These are phyloP conservation scores for Champsocephalus gunnari DNA, from an alignment of 2,797 vertebrate genomes.

Conservation along the genomic window DNA sequence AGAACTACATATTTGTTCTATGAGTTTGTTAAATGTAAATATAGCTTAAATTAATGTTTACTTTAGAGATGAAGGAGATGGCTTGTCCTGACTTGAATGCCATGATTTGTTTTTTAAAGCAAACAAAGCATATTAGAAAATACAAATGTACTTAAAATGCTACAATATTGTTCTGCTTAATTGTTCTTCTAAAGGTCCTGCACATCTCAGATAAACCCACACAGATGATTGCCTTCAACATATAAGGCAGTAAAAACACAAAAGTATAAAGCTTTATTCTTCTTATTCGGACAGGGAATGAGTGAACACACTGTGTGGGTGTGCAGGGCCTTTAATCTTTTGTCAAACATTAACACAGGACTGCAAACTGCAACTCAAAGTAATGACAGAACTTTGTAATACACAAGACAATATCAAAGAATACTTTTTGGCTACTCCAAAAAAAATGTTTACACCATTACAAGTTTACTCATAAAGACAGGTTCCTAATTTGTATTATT, in stretches of 20 bases:
- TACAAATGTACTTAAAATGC: not conserved
- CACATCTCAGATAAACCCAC: not conserved
- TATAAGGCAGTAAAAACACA: not conserved
- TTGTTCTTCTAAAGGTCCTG: not conserved
- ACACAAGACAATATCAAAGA: not conserved
- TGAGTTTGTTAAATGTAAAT: not conserved
- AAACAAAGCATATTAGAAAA: conserved; percentile 2
- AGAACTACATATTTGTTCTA: not conserved
- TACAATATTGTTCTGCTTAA: not conserved
- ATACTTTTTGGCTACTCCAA: not conserved
- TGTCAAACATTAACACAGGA: conserved; percentile 6
- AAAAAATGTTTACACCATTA: conserved; percentile 3
- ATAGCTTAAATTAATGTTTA: not conserved
- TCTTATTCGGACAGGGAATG: not conserved
- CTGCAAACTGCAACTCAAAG: not conserved
- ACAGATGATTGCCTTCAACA: not conserved
- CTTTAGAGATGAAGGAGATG: not conserved
- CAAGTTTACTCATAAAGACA: not conserved
- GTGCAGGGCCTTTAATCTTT: not conserved
- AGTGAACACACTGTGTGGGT: not conserved
- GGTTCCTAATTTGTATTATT: not conserved
- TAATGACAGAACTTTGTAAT: not conserved
- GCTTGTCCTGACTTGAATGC: not conserved
- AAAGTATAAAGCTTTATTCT: no score
- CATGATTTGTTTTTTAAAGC: not conserved